phyloP scores from a whole-genome alignment of 2,797 vertebrate genomes.

The Chromobotia macracanthus region DNA sequence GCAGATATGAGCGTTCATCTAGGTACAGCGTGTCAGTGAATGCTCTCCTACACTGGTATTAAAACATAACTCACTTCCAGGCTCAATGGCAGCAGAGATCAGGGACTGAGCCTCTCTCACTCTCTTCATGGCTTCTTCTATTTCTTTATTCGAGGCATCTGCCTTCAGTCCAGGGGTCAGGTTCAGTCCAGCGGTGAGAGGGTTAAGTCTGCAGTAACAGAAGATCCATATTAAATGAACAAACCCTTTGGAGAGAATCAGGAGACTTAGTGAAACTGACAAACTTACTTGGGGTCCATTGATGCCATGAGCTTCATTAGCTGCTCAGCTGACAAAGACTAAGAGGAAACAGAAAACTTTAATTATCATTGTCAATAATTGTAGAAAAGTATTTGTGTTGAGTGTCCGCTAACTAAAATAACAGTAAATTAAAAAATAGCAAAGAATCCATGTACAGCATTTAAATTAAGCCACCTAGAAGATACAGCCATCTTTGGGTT shows the following conservation, averaged over 20 bases:
- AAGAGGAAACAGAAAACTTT: background rate
- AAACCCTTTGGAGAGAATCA: background rate
- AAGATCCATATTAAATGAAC: background rate
- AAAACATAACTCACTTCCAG: slow-evolving; percentile 81
- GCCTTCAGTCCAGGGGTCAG: slow-evolving; percentile 90
- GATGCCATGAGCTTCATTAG: slow-evolving; percentile 98
- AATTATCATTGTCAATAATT: background rate
- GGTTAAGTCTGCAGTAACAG: slow-evolving; percentile 85
- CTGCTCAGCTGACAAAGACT: slow-evolving; percentile 95
- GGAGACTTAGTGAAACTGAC: background rate
- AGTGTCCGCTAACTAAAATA: no score
- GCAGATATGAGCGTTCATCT: background rate
- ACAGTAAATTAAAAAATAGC: no score
- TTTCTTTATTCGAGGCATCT: slow-evolving; percentile 95
- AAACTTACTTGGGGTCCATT: slow-evolving; percentile 96
- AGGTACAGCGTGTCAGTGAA: no score
- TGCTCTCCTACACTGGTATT: no score
- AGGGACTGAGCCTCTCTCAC: slow-evolving; percentile 96
- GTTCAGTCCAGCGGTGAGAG: slow-evolving; percentile 88
- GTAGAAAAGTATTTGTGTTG: no score
- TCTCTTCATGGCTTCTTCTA: slow-evolving; percentile 99
- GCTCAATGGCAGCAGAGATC: slow-evolving; percentile 97
- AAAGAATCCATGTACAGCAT: no score
- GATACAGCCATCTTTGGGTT: no score
- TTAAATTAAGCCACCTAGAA: no score